These are phyloP conservation scores for Teleiodes luculella DNA, from an alignment of 2,888 invertebrate genomes.

Conservation along the genomic window DNA sequence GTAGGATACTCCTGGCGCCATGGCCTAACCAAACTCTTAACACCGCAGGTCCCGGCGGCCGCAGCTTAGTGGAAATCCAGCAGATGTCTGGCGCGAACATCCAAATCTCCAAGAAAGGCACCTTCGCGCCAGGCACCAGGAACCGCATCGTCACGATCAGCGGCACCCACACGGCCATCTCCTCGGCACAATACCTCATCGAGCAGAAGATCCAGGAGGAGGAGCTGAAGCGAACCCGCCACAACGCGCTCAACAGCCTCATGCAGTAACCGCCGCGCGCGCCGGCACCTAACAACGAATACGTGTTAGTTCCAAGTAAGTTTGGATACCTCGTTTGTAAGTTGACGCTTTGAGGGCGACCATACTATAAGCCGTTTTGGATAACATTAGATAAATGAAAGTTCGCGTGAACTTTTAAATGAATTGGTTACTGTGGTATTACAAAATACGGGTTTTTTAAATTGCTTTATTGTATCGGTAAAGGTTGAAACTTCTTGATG, in stretches of 20 bases:
- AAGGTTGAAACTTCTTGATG: too few species aligned
- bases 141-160: conserved; percentile 98
- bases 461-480: too few species aligned
- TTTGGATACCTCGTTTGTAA: not conserved
- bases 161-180: conserved; percentile 92
- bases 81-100: conserved; percentile 98
- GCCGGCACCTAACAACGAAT: not conserved
- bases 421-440: too few species aligned
- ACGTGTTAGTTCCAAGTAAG: not conserved
- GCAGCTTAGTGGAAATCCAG: conserved; percentile 97
- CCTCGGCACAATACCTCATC: conserved; percentile 95
- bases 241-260: conserved; percentile 87
- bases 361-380: too few species aligned
- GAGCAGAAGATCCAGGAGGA: conserved; percentile 98
- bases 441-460: too few species aligned
- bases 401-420: too few species aligned
- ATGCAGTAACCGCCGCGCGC: conserved; percentile 78
- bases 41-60: conserved; percentile 91
- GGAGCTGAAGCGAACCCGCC: conserved; percentile 95
- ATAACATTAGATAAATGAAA: too few species aligned
- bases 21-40: not conserved
- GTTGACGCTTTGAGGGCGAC: not conserved
- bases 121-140: conserved; percentile 97
- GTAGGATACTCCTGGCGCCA: too few species aligned
- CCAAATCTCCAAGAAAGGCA: conserved; percentile 99